Percentiles rank a stretch among this genome's conserved stretches.
Conservation (phyloP, 2,797 vertebrate genomes). For the Buceros bicornis region DNA sequence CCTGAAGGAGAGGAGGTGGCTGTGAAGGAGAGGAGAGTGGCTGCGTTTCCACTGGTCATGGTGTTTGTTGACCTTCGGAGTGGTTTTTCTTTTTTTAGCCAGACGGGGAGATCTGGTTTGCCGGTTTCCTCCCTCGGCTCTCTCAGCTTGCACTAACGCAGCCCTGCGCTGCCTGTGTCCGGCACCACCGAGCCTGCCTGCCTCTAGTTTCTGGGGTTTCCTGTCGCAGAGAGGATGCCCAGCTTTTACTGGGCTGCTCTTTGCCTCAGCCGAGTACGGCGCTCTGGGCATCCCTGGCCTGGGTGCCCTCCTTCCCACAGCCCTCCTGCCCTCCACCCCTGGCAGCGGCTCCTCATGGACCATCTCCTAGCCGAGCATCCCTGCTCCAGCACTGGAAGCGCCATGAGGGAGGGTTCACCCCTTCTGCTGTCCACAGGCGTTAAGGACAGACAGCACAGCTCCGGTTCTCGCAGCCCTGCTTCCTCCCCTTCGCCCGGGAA, state of each 20-base stretch:
- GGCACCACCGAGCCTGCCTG: fast-evolving
- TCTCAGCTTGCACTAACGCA: fast-evolving
- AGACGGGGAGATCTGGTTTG: background rate
- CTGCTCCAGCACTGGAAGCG: background rate
- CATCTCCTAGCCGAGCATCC: background rate
- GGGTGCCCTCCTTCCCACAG: background rate
- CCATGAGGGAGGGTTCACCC: fast-evolving
- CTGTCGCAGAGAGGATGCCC: background rate
- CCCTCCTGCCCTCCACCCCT: fast-evolving
- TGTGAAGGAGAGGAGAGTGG: background rate
- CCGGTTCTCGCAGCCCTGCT: background rate
- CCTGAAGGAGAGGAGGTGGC: background rate
- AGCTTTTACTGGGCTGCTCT: background rate
- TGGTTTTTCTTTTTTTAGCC: background rate
- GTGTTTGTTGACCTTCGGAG: background rate
- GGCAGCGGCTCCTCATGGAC: background rate
- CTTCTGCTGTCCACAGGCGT: background rate
- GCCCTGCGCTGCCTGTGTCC: fast-evolving
- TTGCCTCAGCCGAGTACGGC: background rate
- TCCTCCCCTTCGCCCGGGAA: background rate
- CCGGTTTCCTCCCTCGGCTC: conserved; percentile 16
- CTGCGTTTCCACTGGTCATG: background rate
- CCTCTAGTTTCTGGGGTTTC: background rate
- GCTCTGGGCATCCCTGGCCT: background rate
- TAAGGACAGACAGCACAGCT: background rate